These are phyloP conservation scores for honey bee (Apis mellifera) DNA, from an alignment of 1,140 invertebrate species.

Conservation along the genomic window DNA sequence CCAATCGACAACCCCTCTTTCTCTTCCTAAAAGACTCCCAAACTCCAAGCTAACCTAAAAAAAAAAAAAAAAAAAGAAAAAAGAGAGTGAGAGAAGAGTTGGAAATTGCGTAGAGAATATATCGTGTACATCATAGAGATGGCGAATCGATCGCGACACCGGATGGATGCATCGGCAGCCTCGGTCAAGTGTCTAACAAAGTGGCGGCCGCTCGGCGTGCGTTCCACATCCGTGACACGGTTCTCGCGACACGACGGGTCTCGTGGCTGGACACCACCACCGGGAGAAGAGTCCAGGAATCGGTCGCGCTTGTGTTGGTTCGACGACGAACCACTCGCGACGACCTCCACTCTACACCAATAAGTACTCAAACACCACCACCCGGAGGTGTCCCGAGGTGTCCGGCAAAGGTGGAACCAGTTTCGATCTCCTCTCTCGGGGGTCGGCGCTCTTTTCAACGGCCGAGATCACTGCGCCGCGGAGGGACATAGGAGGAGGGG, in stretches of 20 bases:
- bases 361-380: not conserved
- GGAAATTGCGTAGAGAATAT: no score
- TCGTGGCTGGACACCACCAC: not conserved
- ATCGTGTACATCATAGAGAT: no score
- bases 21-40: no score
- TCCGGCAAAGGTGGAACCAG: conserved; percentile 60
- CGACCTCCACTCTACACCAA: not conserved
- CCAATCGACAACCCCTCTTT: no score
- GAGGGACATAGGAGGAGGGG: conserved; percentile 17
- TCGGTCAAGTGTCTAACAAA: conserved; percentile 53
- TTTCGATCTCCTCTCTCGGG: conserved; percentile 50
- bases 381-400: conserved; percentile 7
- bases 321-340: not conserved
- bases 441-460: conserved; percentile 33
- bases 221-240: conserved; percentile 81
- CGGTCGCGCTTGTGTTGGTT: not conserved
- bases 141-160: not conserved
- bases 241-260: conserved; percentile 56
- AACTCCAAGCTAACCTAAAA: no score
- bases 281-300: not conserved
- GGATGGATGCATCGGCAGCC: conserved; percentile 48
- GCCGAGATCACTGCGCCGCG: conserved; percentile 17
- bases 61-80: no score
- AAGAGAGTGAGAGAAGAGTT: no score
- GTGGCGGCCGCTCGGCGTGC: conserved; percentile 67